Percentiles rank a stretch among this genome's conserved stretches.
phyloP scores from a whole-genome alignment of 1,140 invertebrate species.

The Druon quercuslanigerum region DNA sequence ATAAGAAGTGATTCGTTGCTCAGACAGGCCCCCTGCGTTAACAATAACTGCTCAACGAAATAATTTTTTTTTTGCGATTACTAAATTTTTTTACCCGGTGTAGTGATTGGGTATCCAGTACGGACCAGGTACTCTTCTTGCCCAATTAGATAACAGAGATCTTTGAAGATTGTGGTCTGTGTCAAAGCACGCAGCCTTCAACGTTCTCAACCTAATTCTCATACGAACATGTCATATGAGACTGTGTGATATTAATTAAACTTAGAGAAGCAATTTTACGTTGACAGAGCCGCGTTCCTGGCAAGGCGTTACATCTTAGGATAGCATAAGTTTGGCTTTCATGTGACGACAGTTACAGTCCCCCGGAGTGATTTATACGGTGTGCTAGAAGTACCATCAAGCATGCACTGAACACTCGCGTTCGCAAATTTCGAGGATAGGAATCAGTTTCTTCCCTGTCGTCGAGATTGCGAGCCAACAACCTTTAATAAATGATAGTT shows the following conservation, averaged over 20 bases:
- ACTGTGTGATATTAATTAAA: background rate
- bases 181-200: too few relatives aligned
- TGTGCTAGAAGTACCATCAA: background rate
- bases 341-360: background rate
- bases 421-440: background rate
- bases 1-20: too few relatives aligned
- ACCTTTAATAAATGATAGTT: background rate
- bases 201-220: too few relatives aligned
- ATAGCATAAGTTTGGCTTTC: background rate
- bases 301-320: background rate
- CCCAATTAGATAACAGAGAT: too few relatives aligned
- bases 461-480: background rate
- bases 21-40: too few relatives aligned
- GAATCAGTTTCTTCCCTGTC: background rate
- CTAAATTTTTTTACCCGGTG: too few relatives aligned
- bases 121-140: too few relatives aligned
- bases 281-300: background rate
- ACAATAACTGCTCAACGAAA: too few relatives aligned
- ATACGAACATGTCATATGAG: background rate
- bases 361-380: background rate
- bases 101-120: too few relatives aligned
- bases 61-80: too few relatives aligned
- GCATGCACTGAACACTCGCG: constrained; percentile 11
- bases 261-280: background rate
- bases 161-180: too few relatives aligned